Percentiles rank a stretch among this genome's conserved stretches.
phyloP scores from a whole-genome alignment of 2,888 invertebrate genomes.

The Dasypolia templi region DNA sequence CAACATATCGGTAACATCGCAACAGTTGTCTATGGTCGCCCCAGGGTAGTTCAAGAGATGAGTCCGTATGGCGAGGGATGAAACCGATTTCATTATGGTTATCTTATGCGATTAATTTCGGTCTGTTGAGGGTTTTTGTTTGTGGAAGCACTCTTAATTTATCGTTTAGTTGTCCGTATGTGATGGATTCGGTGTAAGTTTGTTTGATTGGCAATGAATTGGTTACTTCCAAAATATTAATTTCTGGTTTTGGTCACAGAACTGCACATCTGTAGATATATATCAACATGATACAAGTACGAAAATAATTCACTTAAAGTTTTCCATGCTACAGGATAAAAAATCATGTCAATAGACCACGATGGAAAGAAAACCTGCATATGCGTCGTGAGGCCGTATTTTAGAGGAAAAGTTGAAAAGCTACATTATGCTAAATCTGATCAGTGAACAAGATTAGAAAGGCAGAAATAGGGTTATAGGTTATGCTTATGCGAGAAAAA shows the following conservation, averaged over 20 bases:
- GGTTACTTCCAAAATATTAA: background rate
- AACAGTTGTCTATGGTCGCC: conserved; percentile 78
- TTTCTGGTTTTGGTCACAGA: background rate
- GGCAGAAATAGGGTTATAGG: background rate
- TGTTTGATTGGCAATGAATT: background rate
- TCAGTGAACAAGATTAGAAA: background rate
- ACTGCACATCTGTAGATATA: background rate
- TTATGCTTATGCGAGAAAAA: too few relatives aligned
- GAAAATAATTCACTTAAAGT: background rate
- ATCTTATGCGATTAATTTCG: conserved; percentile 75
- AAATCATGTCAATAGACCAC: background rate
- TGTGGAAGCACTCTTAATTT: conserved; percentile 60
- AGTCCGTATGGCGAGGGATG: conserved; percentile 74
- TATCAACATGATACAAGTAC: background rate
- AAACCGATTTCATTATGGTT: conserved; percentile 77
- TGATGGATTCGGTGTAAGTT: conserved; percentile 21
- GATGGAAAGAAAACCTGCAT: background rate
- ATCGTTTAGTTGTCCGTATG: conserved; percentile 55
- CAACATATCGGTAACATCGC: conserved; percentile 76
- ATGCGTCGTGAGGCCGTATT: background rate
- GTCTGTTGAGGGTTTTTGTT: conserved; percentile 44
- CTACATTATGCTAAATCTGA: too few relatives aligned
- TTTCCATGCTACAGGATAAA: background rate
- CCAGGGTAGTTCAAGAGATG: conserved; percentile 49
- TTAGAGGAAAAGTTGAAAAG: background rate